Base-by-base conservation (phyloP, 2,888 invertebrate species). In the Apocheima hispidaria region DNA sequence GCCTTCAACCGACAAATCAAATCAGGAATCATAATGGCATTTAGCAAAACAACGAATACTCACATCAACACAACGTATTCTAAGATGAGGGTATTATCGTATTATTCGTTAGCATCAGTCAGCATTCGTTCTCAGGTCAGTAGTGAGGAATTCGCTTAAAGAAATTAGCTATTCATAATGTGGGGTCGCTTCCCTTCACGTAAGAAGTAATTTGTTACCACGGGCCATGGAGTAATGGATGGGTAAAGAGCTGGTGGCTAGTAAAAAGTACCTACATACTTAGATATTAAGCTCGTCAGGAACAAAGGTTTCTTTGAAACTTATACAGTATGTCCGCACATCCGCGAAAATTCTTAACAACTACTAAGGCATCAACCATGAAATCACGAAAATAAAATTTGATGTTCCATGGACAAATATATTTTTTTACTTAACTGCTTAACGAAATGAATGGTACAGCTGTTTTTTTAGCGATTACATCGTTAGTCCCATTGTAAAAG, bases 121-220 rank as follows among this genome's bases (percentile, higher is more conserved):
- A 14, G 43, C 46, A 55, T 36, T 48, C 33, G 36, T 64, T 65
- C 63, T 52, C 67, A 56, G 68, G 68, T 68, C 68, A 68, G 57
- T 51, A 49, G 60, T 51, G 53, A 68, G 57, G 66, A 65, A 66
- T 68, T 60, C 49, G 57, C 40, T 63, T 55, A 54, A 30, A 62
- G 43, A 62, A 65, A 67, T 62, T 60, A 67, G 52, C 58, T 66
- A 64, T 66, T 69, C 67, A 64, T 66, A 68, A 52, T 30, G 63
- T 57, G 56, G 60, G 64, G 61, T 70, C 67, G 62, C 53, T 52
- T 35, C 56, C 49, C 41, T 43, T 28, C 38, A 30, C 58, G 56
- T 59, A 62, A 57, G 33, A 40, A 50, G 56, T 59, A 65, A 65
- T 63, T 68, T 62, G 62, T 62, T 33, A 50, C 30, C 49, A 14